phyloP scores from a whole-genome alignment of 2,888 invertebrate genomes.

The Bhutanitis thaidina region DNA sequence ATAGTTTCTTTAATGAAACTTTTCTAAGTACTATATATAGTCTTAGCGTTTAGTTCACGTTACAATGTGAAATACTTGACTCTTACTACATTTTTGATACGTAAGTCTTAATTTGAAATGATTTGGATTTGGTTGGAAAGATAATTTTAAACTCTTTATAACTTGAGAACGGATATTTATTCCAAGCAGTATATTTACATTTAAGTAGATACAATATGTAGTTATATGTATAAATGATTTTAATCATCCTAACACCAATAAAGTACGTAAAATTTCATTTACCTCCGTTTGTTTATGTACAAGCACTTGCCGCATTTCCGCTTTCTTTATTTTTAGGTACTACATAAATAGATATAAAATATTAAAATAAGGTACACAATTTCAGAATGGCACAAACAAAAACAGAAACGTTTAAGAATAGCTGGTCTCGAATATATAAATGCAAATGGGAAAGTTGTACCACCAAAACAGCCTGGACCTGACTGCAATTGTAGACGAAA shows the following conservation, averaged over 20 bases:
- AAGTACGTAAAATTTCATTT: too few species aligned
- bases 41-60: constrained; percentile 32
- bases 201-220: too few species aligned
- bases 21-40: constrained; percentile 20
- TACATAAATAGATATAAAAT: too few species aligned
- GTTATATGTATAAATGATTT: too few species aligned
- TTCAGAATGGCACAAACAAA: constrained; percentile 81
- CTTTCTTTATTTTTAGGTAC: too few species aligned
- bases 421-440: constrained; percentile 78
- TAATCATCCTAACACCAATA: too few species aligned
- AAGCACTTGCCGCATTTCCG: too few species aligned
- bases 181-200: not conserved
- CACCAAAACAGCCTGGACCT: constrained; percentile 75
- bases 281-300: too few species aligned
- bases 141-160: constrained; percentile 15
- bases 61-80: constrained; percentile 44
- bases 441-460: constrained; percentile 78
- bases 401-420: constrained; percentile 76
- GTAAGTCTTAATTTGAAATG: constrained; percentile 31
- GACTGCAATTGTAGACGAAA: constrained; percentile 76
- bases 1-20: constrained; percentile 13
- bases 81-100: constrained; percentile 70
- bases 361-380: constrained; percentile 21
- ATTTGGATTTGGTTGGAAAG: constrained; percentile 17
- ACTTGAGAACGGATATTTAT: not conserved